Conservation (phyloP, 2,113 vertebrate species). For the Protobothrops flavoviridis region DNA sequence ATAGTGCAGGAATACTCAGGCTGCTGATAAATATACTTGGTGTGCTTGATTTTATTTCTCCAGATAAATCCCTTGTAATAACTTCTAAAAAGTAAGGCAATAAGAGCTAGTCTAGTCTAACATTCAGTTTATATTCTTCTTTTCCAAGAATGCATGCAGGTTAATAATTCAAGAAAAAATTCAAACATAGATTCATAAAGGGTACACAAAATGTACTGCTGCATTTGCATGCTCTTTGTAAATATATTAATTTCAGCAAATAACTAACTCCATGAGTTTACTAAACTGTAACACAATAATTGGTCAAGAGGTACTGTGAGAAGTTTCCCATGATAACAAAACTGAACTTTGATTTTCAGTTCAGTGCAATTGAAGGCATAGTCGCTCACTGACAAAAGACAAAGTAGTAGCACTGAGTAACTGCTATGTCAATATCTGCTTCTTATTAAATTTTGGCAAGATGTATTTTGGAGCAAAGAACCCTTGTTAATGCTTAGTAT, state of each 20-base stretch:
- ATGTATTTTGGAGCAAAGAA: neutral
- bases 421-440: neutral
- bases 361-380: neutral
- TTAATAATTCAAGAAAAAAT: neutral
- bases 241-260: neutral
- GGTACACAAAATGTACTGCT: neutral
- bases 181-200: neutral
- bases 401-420: neutral
- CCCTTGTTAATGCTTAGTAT: neutral
- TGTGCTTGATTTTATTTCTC: neutral
- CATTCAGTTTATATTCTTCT: neutral
- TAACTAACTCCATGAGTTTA: neutral
- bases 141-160: neutral
- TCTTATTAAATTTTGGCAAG: neutral
- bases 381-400: neutral
- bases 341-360: accelerated
- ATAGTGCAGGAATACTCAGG: neutral
- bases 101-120: neutral
- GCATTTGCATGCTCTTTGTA: neutral
- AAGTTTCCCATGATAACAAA: constrained; percentile 28
- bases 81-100: neutral
- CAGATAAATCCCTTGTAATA: neutral
- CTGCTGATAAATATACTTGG: constrained; percentile 9
- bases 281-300: neutral
- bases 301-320: constrained; percentile 3